Conservation (phyloP, 1,140 invertebrate species). For the Drosophila murphyi region DNA sequence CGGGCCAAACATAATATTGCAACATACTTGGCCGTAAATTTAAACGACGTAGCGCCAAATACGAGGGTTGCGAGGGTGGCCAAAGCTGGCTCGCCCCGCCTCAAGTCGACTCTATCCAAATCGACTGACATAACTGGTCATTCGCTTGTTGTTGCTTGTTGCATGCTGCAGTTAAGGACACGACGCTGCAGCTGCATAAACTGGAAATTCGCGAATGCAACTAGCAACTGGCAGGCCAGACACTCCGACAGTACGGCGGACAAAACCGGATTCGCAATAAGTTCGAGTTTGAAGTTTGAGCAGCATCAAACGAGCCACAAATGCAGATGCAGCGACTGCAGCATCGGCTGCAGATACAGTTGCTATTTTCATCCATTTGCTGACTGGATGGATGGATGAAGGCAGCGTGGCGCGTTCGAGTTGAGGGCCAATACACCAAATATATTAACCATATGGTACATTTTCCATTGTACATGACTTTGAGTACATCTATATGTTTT, state of each 20-base stretch:
- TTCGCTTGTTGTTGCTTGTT: slow-evolving; percentile 63
- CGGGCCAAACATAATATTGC: slow-evolving; percentile 79
- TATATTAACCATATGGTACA: slow-evolving; percentile 8
- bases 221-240: slow-evolving; percentile 63
- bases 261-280: slow-evolving; percentile 77
- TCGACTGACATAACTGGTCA: slow-evolving; percentile 80
- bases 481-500: no score
- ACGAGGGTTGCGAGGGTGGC: slow-evolving; percentile 74
- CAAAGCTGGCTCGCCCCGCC: slow-evolving; percentile 56
- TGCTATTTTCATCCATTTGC: slow-evolving; percentile 23
- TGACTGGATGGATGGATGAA: no score
- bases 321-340: slow-evolving; percentile 34
- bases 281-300: slow-evolving; percentile 70
- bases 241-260: slow-evolving; percentile 27
- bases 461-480: background rate
- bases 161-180: slow-evolving; percentile 69
- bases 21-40: slow-evolving; percentile 72
- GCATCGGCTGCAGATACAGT: slow-evolving; percentile 20
- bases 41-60: slow-evolving; percentile 60
- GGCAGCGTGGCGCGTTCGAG: background rate
- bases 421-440: slow-evolving; percentile 30
- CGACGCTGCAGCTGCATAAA: slow-evolving; percentile 75
- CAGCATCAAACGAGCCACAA: slow-evolving; percentile 47
- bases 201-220: slow-evolving; percentile 79
- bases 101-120: slow-evolving; percentile 53